These are phyloP conservation scores for Parnassius apollo DNA, from an alignment of 2,888 invertebrate genomes.

Conservation along the genomic window DNA sequence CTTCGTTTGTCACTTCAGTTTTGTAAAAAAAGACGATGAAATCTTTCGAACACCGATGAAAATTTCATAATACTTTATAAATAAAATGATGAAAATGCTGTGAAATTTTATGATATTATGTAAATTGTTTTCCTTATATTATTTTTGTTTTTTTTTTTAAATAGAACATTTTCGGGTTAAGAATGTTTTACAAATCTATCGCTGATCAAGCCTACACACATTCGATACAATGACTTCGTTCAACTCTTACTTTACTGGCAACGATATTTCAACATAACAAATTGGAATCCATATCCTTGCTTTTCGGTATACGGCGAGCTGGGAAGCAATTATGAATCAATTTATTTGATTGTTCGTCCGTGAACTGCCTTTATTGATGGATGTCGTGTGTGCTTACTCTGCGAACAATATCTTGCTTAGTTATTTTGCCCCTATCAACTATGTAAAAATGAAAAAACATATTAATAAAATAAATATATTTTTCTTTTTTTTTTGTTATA, in stretches of 20 bases:
- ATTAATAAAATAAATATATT: too few relatives aligned
- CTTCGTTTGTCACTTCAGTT: too few relatives aligned
- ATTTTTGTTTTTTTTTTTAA: too few relatives aligned
- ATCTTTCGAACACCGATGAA: too few relatives aligned
- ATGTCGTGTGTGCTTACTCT: constrained; percentile 13
- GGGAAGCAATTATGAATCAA: constrained; percentile 25
- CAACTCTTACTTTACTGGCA: neutral
- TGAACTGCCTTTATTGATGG: constrained; percentile 25
- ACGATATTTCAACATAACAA: constrained; percentile 13
- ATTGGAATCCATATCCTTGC: constrained; percentile 10
- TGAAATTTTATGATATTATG: too few relatives aligned
- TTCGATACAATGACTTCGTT: constrained; percentile 1
- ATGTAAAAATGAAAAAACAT: neutral
- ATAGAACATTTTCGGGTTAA: too few relatives aligned
- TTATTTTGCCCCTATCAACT: neutral
- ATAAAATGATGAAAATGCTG: too few relatives aligned
- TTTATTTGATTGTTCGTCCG: constrained; percentile 26
- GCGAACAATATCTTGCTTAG: constrained; percentile 12
- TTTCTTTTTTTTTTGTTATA: too few relatives aligned
- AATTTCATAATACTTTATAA: too few relatives aligned
- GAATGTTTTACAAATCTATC: too few relatives aligned
- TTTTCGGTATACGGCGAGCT: constrained; percentile 17
- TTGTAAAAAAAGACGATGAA: too few relatives aligned
- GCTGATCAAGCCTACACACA: neutral
- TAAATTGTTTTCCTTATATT: too few relatives aligned